Conservation (phyloP, 2,888 invertebrate species). For the Phalera bucephala region DNA sequence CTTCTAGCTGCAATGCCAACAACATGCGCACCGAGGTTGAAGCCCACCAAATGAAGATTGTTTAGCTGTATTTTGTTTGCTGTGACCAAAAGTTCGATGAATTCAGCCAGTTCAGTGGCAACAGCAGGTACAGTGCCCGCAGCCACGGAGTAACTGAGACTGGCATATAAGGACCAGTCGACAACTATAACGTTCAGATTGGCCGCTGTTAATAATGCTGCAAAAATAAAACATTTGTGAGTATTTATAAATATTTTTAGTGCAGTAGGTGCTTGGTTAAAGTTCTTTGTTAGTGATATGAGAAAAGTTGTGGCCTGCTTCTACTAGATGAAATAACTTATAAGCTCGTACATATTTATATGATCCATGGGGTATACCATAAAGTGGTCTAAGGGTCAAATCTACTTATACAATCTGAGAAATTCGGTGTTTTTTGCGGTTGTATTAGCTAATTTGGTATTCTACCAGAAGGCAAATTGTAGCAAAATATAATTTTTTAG, state of each 20-base stretch:
- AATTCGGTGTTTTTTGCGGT: no score
- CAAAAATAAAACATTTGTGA: conserved; percentile 7
- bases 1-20: conserved; percentile 48
- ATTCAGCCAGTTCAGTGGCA: conserved; percentile 31
- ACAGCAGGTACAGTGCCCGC: conserved; percentile 39
- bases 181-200: conserved; percentile 50
- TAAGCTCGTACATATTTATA: no score
- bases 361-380: no score
- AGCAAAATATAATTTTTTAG: no score
- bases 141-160: conserved; percentile 40
- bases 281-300: neutral
- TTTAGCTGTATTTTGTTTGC: conserved; percentile 6
- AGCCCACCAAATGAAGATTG: conserved; percentile 52
- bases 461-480: no score
- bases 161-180: conserved; percentile 51
- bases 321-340: no score
- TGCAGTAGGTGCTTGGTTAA: no score
- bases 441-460: no score
- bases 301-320: no score
- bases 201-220: conserved; percentile 35
- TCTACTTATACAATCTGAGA: no score
- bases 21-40: conserved; percentile 58
- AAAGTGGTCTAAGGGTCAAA: no score
- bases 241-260: neutral
- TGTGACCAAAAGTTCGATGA: conserved; percentile 27